Conservation (phyloP, 2,888 invertebrate species). For the Caenorhabditis sp. region DNA sequence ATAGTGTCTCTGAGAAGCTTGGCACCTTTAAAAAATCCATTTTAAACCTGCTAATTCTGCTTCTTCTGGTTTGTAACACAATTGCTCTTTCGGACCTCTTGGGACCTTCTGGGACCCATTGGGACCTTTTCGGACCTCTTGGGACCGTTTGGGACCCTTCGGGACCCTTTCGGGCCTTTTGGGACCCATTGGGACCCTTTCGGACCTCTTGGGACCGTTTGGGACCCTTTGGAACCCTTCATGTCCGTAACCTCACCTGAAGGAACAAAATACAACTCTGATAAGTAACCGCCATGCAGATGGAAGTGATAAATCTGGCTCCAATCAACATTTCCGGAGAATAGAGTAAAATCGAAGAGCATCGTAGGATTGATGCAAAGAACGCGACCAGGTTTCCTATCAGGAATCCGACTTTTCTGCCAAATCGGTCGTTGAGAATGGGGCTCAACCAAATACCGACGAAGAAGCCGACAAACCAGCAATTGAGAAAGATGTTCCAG, state of each 20-base stretch:
- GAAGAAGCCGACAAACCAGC: conserved; percentile 64
- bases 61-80: no score
- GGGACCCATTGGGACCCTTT: no score
- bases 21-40: no score
- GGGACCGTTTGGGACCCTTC: no score
- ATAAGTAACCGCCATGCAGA: conserved; percentile 60
- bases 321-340: conserved; percentile 53
- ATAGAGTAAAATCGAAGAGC: conserved; percentile 40
- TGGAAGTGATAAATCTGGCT: conserved; percentile 52
- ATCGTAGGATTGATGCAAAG: conserved; percentile 45
- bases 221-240: not conserved
- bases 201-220: no score
- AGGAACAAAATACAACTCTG: conserved; percentile 60
- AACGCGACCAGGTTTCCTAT: conserved; percentile 49
- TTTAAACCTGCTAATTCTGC: no score
- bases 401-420: conserved; percentile 61
- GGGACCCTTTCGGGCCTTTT: no score
- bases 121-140: no score
- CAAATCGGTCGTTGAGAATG: conserved; percentile 57
- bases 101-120: no score
- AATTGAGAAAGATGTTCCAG: conserved; percentile 62
- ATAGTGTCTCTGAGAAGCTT: no score
- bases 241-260: conserved; percentile 50
- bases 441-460: conserved; percentile 61
- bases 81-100: no score